phyloP scores from a whole-genome alignment of 37 sponge, comb jelly and placozoan genomes.

The Bolinopsis microptera region DNA sequence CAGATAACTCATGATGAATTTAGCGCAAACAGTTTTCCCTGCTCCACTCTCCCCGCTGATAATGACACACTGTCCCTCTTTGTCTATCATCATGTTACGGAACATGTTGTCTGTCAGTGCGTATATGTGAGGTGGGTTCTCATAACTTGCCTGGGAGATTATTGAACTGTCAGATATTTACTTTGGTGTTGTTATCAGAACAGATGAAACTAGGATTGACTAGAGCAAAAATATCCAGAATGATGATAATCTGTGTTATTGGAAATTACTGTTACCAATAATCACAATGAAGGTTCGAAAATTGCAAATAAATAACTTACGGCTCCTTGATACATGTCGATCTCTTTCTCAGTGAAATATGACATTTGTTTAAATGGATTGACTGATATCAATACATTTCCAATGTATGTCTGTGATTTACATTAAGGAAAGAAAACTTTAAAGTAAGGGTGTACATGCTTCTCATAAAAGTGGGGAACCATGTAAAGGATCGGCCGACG shows the following conservation, averaged over 20 bases:
- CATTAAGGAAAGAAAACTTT: slow-evolving; percentile 66
- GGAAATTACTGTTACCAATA: too few relatives aligned
- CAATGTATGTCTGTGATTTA: slow-evolving; percentile 87
- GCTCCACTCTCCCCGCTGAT: slow-evolving; percentile 99
- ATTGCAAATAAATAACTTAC: too few relatives aligned
- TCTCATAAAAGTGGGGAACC: too few relatives aligned
- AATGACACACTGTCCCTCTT: slow-evolving; percentile 96
- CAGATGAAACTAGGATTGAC: not conserved
- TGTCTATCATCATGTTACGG: slow-evolving; percentile 97
- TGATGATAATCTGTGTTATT: too few relatives aligned
- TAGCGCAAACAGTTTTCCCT: slow-evolving; percentile 95
- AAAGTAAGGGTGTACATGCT: not conserved
- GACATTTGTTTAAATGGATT: slow-evolving; percentile 96
- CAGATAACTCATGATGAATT: slow-evolving; percentile 96
- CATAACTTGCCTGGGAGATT: slow-evolving; percentile 86
- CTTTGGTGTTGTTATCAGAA: too few relatives aligned
- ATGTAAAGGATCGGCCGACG: too few relatives aligned
- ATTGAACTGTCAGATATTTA: not conserved
- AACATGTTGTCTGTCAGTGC: slow-evolving; percentile 96
- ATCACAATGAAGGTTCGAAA: too few relatives aligned
- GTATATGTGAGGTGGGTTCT: slow-evolving; percentile 98
- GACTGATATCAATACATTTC: slow-evolving; percentile 91
- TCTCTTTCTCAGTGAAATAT: slow-evolving; percentile 94
- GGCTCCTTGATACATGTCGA: slow-evolving; percentile 94
- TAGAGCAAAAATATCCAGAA: too few relatives aligned